phyloP scores from a whole-genome alignment of 2,797 vertebrate genomes.

The Sebastes itinus region DNA sequence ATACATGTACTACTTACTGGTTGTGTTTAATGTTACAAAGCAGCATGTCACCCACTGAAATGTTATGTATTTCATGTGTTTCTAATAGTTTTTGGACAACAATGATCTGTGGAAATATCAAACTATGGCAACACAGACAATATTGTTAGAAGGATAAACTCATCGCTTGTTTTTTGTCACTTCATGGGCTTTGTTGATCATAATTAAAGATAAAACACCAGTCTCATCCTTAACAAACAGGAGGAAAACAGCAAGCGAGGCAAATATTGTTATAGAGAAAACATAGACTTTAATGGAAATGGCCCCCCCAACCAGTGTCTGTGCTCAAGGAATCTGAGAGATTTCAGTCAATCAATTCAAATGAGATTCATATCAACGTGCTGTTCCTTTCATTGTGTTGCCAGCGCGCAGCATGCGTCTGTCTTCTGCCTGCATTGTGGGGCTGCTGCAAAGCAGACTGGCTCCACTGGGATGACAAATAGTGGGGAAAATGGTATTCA shows the following conservation, averaged over 20 bases:
- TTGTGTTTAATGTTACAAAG: background rate
- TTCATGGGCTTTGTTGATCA: background rate
- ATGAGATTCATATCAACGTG: slow-evolving; percentile 39
- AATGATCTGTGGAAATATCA: background rate
- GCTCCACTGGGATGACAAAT: slow-evolving; percentile 11
- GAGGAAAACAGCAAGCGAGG: background rate
- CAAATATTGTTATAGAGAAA: background rate
- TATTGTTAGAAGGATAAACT: background rate
- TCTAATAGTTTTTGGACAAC: background rate
- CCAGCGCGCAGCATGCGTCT: slow-evolving; percentile 23
- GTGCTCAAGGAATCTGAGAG: slow-evolving; percentile 7
- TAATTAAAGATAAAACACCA: background rate
- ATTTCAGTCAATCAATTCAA: slow-evolving; percentile 43
- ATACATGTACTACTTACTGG: background rate
- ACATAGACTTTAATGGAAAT: background rate
- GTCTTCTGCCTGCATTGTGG: background rate
- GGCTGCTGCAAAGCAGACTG: slow-evolving; percentile 29
- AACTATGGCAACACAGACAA: background rate
- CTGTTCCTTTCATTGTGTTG: slow-evolving; percentile 28
- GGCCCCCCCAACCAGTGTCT: background rate
- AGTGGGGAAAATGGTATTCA: background rate
- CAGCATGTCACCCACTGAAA: background rate
- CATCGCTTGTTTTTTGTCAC: background rate
- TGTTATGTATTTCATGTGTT: background rate
- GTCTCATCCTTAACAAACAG: background rate